Conservation (phyloP, 2,888 invertebrate genomes). For the Rhabditophanes sp. region DNA sequence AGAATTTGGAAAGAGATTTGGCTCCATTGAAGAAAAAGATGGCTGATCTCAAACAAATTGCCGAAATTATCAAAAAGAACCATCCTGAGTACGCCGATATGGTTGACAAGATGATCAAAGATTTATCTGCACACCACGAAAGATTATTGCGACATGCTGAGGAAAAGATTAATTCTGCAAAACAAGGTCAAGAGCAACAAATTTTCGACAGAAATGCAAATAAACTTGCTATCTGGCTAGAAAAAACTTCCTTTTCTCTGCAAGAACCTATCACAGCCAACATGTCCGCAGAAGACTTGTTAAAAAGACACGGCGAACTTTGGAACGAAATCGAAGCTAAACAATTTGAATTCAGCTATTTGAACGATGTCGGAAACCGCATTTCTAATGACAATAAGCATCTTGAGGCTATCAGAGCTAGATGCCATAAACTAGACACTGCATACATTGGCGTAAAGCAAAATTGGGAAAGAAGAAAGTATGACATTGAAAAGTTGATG, state of each 20-base stretch:
- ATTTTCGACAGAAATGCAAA: conserved; percentile 56
- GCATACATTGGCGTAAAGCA: too few relatives aligned
- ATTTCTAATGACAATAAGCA: conserved; percentile 24
- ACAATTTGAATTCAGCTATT: conserved; percentile 55
- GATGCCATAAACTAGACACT: conserved; percentile 9
- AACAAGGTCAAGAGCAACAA: conserved; percentile 84
- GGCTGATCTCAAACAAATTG: conserved; percentile 63
- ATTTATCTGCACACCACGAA: conserved; percentile 73
- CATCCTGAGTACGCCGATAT: conserved; percentile 77
- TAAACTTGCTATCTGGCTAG: conserved; percentile 1
- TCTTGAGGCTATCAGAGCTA: conserved; percentile 19
- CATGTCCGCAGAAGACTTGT: conserved; percentile 60
- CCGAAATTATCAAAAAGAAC: conserved; percentile 59
- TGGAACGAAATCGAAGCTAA: conserved; percentile 54
- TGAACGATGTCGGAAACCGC: conserved; percentile 58
- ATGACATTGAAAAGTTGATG: conserved; percentile 51
- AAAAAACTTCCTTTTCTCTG: conserved; percentile 2
- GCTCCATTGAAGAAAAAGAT: conserved; percentile 83
- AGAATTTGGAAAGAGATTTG: conserved; percentile 70
- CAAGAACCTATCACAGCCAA: conserved; percentile 11
- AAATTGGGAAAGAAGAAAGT: conserved; percentile 15
- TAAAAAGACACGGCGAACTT: conserved; percentile 76
- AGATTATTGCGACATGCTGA: conserved; percentile 64
- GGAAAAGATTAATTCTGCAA: conserved; percentile 65
- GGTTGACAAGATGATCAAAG: conserved; percentile 66